These are phyloP conservation scores for Drosophila pallidifrons DNA, from an alignment of 1,140 invertebrate genomes.

Conservation along the genomic window DNA sequence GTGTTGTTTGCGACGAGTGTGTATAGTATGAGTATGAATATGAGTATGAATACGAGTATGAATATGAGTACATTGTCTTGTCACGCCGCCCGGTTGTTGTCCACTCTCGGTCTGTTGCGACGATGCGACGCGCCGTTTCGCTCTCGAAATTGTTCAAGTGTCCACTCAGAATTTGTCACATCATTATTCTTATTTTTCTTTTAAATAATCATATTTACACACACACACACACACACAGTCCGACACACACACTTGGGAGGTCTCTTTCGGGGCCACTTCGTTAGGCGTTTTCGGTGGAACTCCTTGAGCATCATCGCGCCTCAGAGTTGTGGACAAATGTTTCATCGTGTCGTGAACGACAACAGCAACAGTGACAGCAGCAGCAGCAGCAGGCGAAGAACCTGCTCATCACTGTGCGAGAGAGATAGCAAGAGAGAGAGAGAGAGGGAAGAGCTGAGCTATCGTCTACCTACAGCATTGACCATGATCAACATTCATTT, in stretches of 20 bases:
- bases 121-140: conserved; percentile 29
- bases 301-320: conserved; percentile 48
- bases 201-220: conserved; percentile 76
- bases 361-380: conserved; percentile 45
- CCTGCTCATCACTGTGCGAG: conserved; percentile 2
- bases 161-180: conserved; percentile 81
- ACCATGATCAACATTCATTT: conserved; percentile 25
- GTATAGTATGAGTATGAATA: conserved; percentile 6
- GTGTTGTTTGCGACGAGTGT: too few relatives aligned
- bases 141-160: conserved; percentile 63
- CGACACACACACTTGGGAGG: conserved; percentile 33
- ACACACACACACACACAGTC: conserved; percentile 31
- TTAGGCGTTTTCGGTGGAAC: conserved; percentile 73
- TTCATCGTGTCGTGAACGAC: conserved; percentile 51
- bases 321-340: conserved; percentile 63
- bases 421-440: not conserved
- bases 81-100: conserved; percentile 54
- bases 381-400: not conserved
- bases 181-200: conserved; percentile 83
- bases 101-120: conserved; percentile 37
- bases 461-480: conserved; percentile 20
- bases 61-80: conserved; percentile 59
- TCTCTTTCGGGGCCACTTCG: conserved; percentile 63
- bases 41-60: conserved; percentile 21
- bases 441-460: not conserved